These are phyloP conservation scores for Protaetia brevitarsis DNA, from an alignment of 1,140 invertebrate species.

Conservation along the genomic window DNA sequence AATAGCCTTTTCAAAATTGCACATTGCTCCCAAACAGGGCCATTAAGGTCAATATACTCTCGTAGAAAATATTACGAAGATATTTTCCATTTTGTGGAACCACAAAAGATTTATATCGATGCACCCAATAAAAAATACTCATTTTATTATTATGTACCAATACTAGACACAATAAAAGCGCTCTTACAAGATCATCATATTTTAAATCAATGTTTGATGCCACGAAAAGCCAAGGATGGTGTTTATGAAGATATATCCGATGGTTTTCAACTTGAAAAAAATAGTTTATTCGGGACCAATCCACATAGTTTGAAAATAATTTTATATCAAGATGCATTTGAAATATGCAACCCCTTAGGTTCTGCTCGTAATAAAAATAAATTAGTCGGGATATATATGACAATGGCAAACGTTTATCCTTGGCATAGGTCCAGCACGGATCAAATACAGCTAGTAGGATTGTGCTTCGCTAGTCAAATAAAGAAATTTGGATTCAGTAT, in stretches of 20 bases:
- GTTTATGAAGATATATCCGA: conserved; percentile 43
- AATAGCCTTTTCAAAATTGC: too few relatives aligned
- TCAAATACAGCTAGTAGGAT: conserved; percentile 41
- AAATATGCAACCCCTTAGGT: conserved; percentile 46
- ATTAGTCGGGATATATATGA: conserved; percentile 44
- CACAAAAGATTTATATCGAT: conserved; percentile 21
- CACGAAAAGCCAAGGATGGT: conserved; percentile 19
- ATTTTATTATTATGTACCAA: conserved; percentile 39
- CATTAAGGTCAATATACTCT: too few relatives aligned
- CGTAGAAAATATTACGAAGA: conserved; percentile 34
- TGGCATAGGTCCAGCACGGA: conserved; percentile 25
- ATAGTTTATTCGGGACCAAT: conserved; percentile 41
- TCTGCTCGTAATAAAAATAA: conserved; percentile 43
- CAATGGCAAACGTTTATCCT: conserved; percentile 33
- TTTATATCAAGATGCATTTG: conserved; percentile 46
- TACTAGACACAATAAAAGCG: conserved; percentile 34
- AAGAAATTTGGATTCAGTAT: conserved; percentile 34
- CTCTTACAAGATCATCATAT: conserved; percentile 34
- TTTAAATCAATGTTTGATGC: conserved; percentile 29
- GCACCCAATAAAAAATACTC: too few relatives aligned
- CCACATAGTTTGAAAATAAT: conserved; percentile 37
- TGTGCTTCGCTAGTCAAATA: conserved; percentile 38
- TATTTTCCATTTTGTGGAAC: conserved; percentile 34
- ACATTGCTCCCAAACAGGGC: too few relatives aligned
- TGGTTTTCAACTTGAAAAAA: conserved; percentile 38